Base-by-base conservation (phyloP, 2,113 vertebrate species). In the Tachysurus vachellii region DNA sequence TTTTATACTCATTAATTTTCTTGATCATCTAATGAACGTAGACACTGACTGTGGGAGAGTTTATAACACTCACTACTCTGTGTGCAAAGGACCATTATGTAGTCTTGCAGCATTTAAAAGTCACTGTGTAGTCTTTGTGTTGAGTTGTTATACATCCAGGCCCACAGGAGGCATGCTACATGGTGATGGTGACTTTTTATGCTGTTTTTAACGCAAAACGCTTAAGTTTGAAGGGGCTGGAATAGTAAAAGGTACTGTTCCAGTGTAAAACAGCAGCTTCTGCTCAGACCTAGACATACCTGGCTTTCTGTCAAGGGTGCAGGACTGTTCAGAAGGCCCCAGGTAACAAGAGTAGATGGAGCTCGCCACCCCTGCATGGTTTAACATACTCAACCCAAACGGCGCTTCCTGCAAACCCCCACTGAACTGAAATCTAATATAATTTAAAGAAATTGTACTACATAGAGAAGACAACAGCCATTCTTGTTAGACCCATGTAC, bases 131-230 rank as follows among this genome's bases (percentile, higher is more conserved):
- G 80, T 57, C 66, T 83, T 82, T 85, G 66, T 66, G 50, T 26
- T 77, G 68, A 80, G 76, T 68, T 80, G 54, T 89, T 86, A 85
- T 77, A 80, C 84, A 61, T 81, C 79, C 77, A 85, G 70, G 53
- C 47, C 68, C 19, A 77, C 56, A 88, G 80, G 81, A 71, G 84
- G 80, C 86, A 84, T 77, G 19, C 21, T 68, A 61, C 12, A 81
- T n/a, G n/a, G 26, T 61, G 21, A 61, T 42, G 54, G 6, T 57
- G 79, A 70, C 76, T 42, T 31, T 68, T 36, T 57, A 42, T 36
- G 50, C 28, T 86, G 47, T 80, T 80, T 77, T 86, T 47, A 79
- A 50, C 56, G 47, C 31, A 86, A 31, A 79, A 80, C 42, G 8
- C 9, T 21, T 31, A n/a, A 42, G 50, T 12, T 66, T 56, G 26